Percentiles rank a stretch among this genome's conserved stretches.
Evolutionary conservation across 1,140 invertebrate genomes (phyloP).

Genomic region (Heliconius hermathena): DNA sequence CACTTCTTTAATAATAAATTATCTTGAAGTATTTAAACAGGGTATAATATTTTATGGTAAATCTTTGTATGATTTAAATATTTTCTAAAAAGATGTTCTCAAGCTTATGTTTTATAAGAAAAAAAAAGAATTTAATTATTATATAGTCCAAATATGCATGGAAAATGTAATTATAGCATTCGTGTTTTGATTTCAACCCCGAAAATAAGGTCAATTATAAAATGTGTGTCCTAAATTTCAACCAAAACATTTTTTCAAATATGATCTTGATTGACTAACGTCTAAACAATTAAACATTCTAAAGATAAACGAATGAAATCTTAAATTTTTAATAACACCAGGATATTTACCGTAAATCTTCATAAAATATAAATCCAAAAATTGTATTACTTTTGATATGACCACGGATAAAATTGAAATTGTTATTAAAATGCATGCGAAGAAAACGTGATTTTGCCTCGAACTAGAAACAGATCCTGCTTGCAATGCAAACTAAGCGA

Average conservation of each 20-base stretch:
- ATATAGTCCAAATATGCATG: too few species aligned
- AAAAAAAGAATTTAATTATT: not conserved
- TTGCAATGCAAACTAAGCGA: slow-evolving; percentile 35
- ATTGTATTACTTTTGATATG: not conserved
- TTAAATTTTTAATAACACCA: not conserved
- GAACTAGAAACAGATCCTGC: slow-evolving; percentile 30
- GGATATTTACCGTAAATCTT: not conserved
- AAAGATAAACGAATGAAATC: not conserved
- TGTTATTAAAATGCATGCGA: slow-evolving; percentile 23
- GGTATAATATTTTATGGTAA: not conserved
- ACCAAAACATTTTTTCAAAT: not conserved
- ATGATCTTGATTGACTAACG: not conserved
- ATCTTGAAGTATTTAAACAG: not conserved
- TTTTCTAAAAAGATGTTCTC: not conserved
- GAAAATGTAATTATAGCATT: too few species aligned
- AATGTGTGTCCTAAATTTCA: not conserved
- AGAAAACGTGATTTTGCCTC: slow-evolving; percentile 27
- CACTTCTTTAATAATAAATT: not conserved
- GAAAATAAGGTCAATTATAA: too few species aligned
- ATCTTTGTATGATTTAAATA: not conserved
- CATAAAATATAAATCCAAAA: not conserved
- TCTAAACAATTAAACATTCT: not conserved
- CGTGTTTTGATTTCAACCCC: too few species aligned
- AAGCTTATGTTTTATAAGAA: not conserved
- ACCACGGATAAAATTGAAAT: not conserved